Evolutionary conservation across 2,797 vertebrate species (phyloP), one percentile per base, ranked within the genome.

Genomic region (Margarornis squamiger): DNA sequence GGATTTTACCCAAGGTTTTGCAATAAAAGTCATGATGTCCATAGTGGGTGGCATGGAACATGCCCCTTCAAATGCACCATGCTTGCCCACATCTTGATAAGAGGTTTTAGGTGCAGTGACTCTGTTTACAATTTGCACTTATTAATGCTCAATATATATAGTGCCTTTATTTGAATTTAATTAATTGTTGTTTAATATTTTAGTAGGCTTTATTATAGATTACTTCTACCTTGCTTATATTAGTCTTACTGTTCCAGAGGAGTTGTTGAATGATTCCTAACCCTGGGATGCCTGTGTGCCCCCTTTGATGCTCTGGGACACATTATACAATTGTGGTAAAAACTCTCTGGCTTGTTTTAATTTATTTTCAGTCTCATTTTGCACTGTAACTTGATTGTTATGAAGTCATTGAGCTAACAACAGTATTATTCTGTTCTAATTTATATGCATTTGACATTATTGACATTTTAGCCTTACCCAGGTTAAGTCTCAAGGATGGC

Each of bases 41-140:
- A 1, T 65, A 1, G 72, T 23, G 19, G 3, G 8, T 63, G 36
- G 23, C 61, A 70, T 0, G 0, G 39, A 46, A 21, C 0, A 0
- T 43, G 23, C 1, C 0, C 59, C 38, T 77, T 92, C 71, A 49
- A 29, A 24, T 36, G 12, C 15, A 38, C 59, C 0, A 0, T 57
- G 27, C 29, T 52, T 72, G 19, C 10, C 36, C 15, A 13, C 38
- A 11, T 48, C 32, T 88, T 13, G 0, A 14, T 49, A 36, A 6
- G 21, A 36, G 38, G 10, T 61, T 20, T 82, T 68, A 46, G 41
- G 10, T 86, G 19, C 20, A 39, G n/a, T 54, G 36, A 48, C 86
- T 75, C 70, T 70, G 51, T 26, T 72, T 85, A 23, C 18, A 38
- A 48, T 84, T 91, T 76, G 12, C 14, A 38, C 20, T 91, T 75